Evolutionary conservation across 1,140 invertebrate genomes (phyloP).

Genomic region (Ceratitis capitata): DNA sequence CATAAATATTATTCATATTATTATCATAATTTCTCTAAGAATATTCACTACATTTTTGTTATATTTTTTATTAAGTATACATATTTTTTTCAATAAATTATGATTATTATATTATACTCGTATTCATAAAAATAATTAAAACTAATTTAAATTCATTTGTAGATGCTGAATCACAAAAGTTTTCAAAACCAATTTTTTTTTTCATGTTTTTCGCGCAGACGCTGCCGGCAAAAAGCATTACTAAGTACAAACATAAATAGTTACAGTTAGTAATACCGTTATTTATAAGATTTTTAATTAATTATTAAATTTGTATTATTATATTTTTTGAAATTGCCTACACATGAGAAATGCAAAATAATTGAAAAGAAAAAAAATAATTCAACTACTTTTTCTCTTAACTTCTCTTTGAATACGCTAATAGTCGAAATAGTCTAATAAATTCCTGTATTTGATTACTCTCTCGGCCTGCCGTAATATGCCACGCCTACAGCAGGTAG

Average conservation of each 20-base stretch:
- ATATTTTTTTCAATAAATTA: neutral
- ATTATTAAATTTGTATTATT: neutral
- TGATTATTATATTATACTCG: neutral
- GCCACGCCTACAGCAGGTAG: too few relatives aligned
- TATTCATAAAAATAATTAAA: neutral
- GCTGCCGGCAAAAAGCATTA: neutral
- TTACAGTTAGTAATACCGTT: too few relatives aligned
- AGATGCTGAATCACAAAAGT: neutral
- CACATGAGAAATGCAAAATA: neutral
- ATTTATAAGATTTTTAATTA: neutral
- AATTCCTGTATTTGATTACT: conserved; percentile 23
- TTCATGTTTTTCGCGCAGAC: neutral
- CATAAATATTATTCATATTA: too few relatives aligned
- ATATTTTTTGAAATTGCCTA: neutral
- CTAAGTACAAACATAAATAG: neutral
- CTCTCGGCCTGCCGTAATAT: neutral
- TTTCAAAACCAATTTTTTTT: neutral
- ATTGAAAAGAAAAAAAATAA: too few relatives aligned
- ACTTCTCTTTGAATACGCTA: conserved; percentile 1
- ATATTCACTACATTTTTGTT: neutral
- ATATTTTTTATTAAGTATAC: neutral
- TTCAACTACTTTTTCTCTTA: conserved; percentile 29
- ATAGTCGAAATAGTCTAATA: conserved; percentile 21
- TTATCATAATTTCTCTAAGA: neutral
- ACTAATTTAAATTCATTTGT: conserved; percentile 10